phyloP scores from a whole-genome alignment of 1,140 invertebrate genomes.

The Nautilus pompilius region DNA sequence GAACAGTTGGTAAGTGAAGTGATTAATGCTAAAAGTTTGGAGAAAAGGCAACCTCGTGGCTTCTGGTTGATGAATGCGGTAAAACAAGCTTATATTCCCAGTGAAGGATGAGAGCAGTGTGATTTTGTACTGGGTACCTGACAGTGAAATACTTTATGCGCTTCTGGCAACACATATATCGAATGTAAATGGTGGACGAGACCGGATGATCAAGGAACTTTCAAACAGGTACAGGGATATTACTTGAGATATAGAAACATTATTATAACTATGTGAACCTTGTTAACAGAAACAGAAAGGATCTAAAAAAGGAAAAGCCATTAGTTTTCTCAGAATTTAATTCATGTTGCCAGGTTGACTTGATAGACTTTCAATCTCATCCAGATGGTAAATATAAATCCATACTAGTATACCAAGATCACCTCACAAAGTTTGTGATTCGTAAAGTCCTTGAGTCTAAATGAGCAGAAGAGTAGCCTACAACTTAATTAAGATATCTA shows the following conservation, averaged over 20 bases:
- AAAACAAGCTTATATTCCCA: no score
- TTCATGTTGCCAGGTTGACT: background rate
- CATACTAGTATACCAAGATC: background rate
- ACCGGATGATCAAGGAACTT: background rate
- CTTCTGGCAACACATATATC: background rate
- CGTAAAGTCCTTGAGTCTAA: background rate
- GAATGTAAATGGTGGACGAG: background rate
- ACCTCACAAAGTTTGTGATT: background rate
- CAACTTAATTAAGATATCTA: background rate
- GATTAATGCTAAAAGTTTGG: no score
- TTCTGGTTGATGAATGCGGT: no score
- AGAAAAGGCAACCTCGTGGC: no score
- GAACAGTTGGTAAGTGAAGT: no score
- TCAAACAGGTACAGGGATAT: background rate
- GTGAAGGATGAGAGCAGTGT: no score
- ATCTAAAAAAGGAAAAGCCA: background rate
- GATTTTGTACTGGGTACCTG: no score
- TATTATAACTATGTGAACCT: background rate
- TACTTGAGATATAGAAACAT: background rate
- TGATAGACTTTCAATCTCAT: background rate
- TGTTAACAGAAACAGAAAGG: background rate
- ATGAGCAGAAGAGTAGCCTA: background rate
- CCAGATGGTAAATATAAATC: background rate
- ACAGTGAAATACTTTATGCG: no score
- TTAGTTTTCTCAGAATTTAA: background rate